Conservation (phyloP, 2,888 invertebrate genomes). For the Amphipoea oculea region DNA sequence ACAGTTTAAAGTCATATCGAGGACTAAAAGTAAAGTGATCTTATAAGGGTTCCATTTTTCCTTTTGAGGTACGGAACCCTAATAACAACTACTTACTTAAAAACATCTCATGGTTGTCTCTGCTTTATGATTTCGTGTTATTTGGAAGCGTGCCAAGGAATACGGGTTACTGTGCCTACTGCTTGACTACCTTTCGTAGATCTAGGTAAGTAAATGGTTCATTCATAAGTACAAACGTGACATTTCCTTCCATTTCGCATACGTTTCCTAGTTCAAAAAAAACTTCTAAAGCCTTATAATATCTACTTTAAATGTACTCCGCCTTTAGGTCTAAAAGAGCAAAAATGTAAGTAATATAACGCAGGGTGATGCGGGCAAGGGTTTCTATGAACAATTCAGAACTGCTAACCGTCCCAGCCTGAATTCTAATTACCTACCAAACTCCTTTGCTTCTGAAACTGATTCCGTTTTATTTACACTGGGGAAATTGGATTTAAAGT, state of each 20-base stretch:
- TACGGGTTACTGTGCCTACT: constrained; percentile 30
- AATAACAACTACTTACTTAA: neutral
- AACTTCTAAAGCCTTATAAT: no score
- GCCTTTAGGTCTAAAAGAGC: neutral
- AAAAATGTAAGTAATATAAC: constrained; percentile 4
- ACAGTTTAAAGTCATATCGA: no score
- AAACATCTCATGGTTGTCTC: neutral
- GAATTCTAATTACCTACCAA: constrained; percentile 44
- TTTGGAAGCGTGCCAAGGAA: constrained; percentile 38
- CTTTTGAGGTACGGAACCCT: no score
- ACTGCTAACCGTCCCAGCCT: neutral
- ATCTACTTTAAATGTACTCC: no score
- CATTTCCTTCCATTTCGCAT: neutral
- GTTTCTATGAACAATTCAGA: constrained; percentile 28
- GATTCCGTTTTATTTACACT: constrained; percentile 11
- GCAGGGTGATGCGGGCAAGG: constrained; percentile 1
- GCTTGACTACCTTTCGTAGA: neutral
- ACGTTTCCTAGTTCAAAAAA: neutral
- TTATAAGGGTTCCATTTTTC: no score
- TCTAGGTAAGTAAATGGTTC: neutral
- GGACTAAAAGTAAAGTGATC: no score
- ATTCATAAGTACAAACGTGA: neutral
- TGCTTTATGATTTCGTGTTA: constrained; percentile 19
- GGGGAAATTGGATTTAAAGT: neutral
- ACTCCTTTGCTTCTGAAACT: constrained; percentile 36